Percentiles rank a stretch among this genome's conserved stretches.
Conservation (phyloP, 2,888 invertebrate genomes). For the Trissonchulus sp. region DNA sequence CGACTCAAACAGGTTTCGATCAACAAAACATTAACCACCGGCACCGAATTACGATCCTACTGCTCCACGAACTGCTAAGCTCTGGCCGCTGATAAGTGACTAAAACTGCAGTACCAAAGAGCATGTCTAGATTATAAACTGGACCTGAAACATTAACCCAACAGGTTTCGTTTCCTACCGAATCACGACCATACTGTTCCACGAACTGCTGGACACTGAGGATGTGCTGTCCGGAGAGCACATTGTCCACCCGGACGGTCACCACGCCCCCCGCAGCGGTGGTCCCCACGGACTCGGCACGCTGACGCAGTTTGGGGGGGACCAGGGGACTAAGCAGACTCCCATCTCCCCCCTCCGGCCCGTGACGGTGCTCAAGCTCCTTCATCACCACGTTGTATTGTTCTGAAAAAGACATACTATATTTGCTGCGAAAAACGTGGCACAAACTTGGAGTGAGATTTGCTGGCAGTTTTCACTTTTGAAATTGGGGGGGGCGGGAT, state of each 20-base stretch:
- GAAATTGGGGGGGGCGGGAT: no score
- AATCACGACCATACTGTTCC: constrained; percentile 27
- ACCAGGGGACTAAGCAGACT: not conserved
- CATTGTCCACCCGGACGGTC: not conserved
- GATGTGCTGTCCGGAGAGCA: constrained; percentile 68
- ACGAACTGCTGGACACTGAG: constrained; percentile 73
- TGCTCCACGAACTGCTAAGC: constrained; percentile 67
- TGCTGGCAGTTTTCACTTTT: no score
- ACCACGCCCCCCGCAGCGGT: not conserved
- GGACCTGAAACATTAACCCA: no score
- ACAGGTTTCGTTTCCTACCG: no score
- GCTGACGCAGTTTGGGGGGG: not conserved
- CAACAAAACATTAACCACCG: no score
- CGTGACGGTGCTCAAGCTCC: not conserved
- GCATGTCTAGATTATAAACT: no score
- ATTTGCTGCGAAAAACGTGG: no score
- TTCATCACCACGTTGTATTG: constrained; percentile 22
- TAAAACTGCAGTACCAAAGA: no score
- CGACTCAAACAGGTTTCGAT: no score
- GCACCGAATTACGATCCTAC: constrained; percentile 26
- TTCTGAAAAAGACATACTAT: not conserved
- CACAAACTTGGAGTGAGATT: no score
- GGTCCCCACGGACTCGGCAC: constrained; percentile 16
- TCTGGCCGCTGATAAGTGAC: no score
- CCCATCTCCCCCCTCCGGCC: not conserved